phyloP scores from a whole-genome alignment of 2,888 invertebrate species.

The Trachelus tabidus region DNA sequence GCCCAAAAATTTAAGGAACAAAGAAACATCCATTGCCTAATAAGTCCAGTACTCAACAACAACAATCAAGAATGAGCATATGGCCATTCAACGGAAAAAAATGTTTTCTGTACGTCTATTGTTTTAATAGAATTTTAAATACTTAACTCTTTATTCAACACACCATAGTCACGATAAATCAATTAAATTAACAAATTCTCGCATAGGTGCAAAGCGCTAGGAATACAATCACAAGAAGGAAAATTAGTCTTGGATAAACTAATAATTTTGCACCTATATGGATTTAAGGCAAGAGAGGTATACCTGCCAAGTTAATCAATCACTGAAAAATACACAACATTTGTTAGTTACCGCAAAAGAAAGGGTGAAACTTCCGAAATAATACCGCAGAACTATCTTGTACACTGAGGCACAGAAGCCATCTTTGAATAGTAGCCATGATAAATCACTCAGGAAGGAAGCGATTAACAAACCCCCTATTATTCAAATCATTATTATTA shows the following conservation, averaged over 20 bases:
- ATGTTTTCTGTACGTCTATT: not conserved
- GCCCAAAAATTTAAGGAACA: not conserved
- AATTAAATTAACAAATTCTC: not conserved
- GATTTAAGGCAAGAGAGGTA: not conserved
- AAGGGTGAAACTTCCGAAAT: not conserved
- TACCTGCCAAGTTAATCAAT: conserved; percentile 2
- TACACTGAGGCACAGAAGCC: not conserved
- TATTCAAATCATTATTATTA: not conserved
- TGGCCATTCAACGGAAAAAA: not conserved
- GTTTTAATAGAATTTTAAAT: not conserved
- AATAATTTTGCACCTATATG: not conserved
- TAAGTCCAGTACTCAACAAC: not conserved
- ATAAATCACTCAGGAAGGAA: not conserved
- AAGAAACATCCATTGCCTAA: not conserved
- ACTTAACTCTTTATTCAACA: not conserved
- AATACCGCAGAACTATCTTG: not conserved
- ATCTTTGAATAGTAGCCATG: not conserved
- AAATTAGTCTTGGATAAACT: not conserved
- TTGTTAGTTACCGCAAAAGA: not conserved
- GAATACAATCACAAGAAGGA: not conserved
- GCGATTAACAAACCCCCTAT: not conserved
- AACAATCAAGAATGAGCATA: not conserved
- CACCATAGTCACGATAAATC: not conserved
- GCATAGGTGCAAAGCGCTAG: not conserved
- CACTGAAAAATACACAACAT: conserved; percentile 2